Percentiles rank a stretch among this genome's conserved stretches.
Evolutionary conservation across 2,113 vertebrate genomes (phyloP).

Genomic region (Chloropsis hardwickii): DNA sequence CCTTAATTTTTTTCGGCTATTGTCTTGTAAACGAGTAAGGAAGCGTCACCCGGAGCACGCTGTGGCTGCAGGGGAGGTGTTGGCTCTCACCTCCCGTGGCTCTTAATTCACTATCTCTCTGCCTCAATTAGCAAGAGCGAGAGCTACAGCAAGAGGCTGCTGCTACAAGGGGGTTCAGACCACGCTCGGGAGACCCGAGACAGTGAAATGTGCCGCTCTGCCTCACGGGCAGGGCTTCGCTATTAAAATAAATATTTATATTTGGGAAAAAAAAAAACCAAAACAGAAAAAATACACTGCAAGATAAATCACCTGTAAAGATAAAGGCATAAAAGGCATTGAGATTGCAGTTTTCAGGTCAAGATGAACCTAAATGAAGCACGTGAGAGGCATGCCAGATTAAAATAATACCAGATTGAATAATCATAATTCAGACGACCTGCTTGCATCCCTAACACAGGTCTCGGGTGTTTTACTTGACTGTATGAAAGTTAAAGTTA

Average conservation of each 20-base stretch:
- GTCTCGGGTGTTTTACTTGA: slow-evolving; percentile 61
- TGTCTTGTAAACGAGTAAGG: not conserved
- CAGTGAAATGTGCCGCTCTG: not conserved
- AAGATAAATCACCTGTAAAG: slow-evolving; percentile 18
- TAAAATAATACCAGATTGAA: slow-evolving; percentile 69
- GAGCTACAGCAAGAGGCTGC: not conserved
- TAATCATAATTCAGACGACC: slow-evolving; percentile 65
- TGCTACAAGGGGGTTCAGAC: not conserved
- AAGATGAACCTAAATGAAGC: slow-evolving; percentile 68
- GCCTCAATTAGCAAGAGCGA: not conserved
- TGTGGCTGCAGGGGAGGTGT: not conserved
- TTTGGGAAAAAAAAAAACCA: fast-evolving
- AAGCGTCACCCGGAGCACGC: not conserved
- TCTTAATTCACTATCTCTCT: not conserved
- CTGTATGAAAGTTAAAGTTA: slow-evolving; percentile 69
- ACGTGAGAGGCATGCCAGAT: slow-evolving; percentile 61
- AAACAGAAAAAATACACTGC: not conserved
- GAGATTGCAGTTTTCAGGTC: slow-evolving; percentile 66
- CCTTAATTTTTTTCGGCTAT: slow-evolving; percentile 28
- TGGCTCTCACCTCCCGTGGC: not conserved
- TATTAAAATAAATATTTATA: not conserved
- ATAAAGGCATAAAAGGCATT: slow-evolving; percentile 6
- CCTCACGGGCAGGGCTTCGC: not conserved
- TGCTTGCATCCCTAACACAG: slow-evolving; percentile 53
- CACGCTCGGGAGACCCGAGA: not conserved